Conservation (phyloP, 2,113 vertebrate genomes). For the Oryzias javanicus region DNA sequence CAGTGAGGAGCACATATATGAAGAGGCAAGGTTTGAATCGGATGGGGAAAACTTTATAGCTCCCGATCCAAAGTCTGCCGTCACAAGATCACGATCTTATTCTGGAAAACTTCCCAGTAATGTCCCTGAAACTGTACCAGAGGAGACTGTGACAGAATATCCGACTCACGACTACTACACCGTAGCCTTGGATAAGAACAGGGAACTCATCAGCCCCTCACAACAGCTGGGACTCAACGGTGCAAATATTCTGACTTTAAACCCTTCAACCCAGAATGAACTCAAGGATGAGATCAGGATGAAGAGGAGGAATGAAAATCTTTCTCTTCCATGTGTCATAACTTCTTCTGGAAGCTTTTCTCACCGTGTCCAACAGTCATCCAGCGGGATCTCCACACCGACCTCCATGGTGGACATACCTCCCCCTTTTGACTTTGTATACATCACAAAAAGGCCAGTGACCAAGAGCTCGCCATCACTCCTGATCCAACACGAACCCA, state of each 20-base stretch:
- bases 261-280: conserved; percentile 74
- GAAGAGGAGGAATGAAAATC: conserved; percentile 83
- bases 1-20: conserved; percentile 81
- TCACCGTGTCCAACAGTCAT: conserved; percentile 80
- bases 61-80: conserved; percentile 81
- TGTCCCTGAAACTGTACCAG: conserved; percentile 96
- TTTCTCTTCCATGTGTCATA: conserved; percentile 87
- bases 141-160: conserved; percentile 86
- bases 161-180: conserved; percentile 75
- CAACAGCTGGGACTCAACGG: conserved; percentile 69
- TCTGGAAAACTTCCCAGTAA: conserved; percentile 88
- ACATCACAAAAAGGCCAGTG: conserved; percentile 93
- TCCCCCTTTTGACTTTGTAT: conserved; percentile 94
- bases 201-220: conserved; percentile 58
- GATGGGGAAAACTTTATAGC: conserved; percentile 82
- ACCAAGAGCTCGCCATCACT: conserved; percentile 96
- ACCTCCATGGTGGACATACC: conserved; percentile 91
- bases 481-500: conserved; percentile 84
- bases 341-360: conserved; percentile 92
- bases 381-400: conserved; percentile 85
- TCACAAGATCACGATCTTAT: conserved; percentile 87
- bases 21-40: conserved; percentile 73
- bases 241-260: conserved; percentile 75
- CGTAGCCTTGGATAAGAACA: conserved; percentile 72
- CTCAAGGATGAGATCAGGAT: conserved; percentile 74